These are phyloP conservation scores for Myoxocephalus aenaeus DNA, from an alignment of 2,797 vertebrate genomes.

Conservation along the genomic window DNA sequence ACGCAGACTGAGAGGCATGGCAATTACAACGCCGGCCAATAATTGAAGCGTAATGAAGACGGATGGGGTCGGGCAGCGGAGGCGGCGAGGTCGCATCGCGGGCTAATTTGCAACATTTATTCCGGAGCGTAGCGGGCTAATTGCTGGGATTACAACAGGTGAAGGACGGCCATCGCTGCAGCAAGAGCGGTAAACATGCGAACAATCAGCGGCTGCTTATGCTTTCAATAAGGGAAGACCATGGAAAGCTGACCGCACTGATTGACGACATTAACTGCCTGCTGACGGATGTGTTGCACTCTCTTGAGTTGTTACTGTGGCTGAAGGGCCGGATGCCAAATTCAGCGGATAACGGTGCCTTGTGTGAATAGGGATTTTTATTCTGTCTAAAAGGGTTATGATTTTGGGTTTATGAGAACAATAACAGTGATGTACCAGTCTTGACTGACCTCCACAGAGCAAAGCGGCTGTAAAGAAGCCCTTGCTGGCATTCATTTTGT, in stretches of 20 bases:
- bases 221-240: background rate
- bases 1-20: constrained; percentile 61
- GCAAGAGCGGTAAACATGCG: background rate
- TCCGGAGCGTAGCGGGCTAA: constrained; percentile 41
- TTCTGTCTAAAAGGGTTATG: background rate
- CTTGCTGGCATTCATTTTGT: background rate
- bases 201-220: constrained; percentile 4
- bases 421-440: background rate
- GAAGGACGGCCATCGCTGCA: constrained; percentile 30
- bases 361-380: background rate
- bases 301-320: background rate
- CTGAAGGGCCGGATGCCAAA: background rate
- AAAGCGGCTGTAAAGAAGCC: background rate
- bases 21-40: constrained; percentile 73
- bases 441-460: background rate
- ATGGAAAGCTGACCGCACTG: background rate
- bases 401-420: background rate
- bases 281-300: background rate
- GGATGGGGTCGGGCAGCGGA: constrained; percentile 69
- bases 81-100: constrained; percentile 48
- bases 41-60: constrained; percentile 76
- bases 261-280: background rate
- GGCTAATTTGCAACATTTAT: constrained; percentile 65
- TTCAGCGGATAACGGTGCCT: background rate
- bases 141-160: constrained; percentile 59